Base-by-base conservation (phyloP, 2,888 invertebrate genomes). In the Halictus quadricinctus region DNA sequence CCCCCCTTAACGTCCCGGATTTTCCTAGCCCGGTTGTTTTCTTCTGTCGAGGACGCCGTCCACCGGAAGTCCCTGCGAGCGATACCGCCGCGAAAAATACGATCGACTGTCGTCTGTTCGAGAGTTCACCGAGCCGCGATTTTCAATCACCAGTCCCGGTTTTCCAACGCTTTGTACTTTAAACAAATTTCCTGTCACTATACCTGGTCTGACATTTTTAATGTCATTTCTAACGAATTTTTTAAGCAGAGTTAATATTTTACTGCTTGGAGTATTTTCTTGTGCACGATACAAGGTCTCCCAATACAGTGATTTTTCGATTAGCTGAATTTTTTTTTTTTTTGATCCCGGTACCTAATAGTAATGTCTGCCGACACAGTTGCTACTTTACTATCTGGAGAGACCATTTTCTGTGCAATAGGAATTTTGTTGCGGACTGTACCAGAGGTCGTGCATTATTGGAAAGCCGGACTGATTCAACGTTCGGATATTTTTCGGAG, bases 61-160 rank as follows among this genome's bases (percentile, higher is more conserved):
- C 60, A 25, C 60, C 60, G 60, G 60, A 60, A 60, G 60, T 60
- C 60, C 7, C 25, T n/a, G 54, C 21, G 25, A 60, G 25, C 60
- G 60, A 60, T 60, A 60, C 25, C 25, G 15, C 25, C 13, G 25
- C 25, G 25, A 25, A 60, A 60, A 25, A 60, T 12, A 60, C 25
- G 13, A 60, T 60, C 60, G 6, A 25, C 25, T 4, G 13, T 13
- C 60, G 60, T 25, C 60, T 15, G 60, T 60, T 60, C 25, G 60
- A 60, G 60, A 60, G 60, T 60, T 60, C 60, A 60, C 60, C 60
- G 60, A 60, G 60, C 60, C 25, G 60, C 60, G 25, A 15, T 13
- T 15, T 15, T 60, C 25, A 54, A 10, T n/a, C 36, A 36, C 36
- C 54, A n/a, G n/a, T n/a, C 21, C 54, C n/a, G 21, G n/a, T 10